phyloP scores from a whole-genome alignment of 2,888 invertebrate species.

The Amaurobius ferox region DNA sequence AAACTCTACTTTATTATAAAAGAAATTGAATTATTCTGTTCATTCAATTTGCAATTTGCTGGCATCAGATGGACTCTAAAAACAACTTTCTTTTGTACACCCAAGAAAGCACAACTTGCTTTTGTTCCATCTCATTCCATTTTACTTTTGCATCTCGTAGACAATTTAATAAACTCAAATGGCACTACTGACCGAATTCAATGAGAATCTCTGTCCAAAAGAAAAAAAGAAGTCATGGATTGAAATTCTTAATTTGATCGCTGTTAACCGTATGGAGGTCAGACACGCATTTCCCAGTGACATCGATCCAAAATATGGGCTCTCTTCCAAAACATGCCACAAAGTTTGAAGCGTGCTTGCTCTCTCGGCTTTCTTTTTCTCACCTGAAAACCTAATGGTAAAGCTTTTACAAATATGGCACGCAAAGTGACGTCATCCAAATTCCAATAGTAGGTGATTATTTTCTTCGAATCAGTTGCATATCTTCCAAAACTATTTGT shows the following conservation, averaged over 20 bases:
- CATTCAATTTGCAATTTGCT: neutral
- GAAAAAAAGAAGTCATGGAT: slow-evolving; percentile 26
- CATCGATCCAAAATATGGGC: slow-evolving; percentile 61
- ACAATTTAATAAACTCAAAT: slow-evolving; percentile 33
- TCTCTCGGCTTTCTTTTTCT: slow-evolving; percentile 45
- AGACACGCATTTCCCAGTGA: slow-evolving; percentile 42
- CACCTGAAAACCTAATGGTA: slow-evolving; percentile 59
- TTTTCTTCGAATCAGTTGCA: slow-evolving; percentile 49
- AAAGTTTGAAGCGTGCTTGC: slow-evolving; percentile 40
- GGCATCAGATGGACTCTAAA: neutral
- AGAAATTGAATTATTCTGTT: neutral
- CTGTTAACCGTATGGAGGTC: slow-evolving; percentile 41
- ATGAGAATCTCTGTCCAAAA: slow-evolving; percentile 25
- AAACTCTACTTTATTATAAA: too few relatives aligned
- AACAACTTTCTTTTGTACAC: too few relatives aligned
- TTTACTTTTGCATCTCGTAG: slow-evolving; percentile 16
- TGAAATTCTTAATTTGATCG: slow-evolving; percentile 48
- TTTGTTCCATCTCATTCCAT: neutral
- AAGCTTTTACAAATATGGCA: slow-evolving; percentile 28
- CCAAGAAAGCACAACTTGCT: neutral
- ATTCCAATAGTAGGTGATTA: slow-evolving; percentile 24
- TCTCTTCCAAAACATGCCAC: slow-evolving; percentile 66
- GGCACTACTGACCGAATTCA: slow-evolving; percentile 45
- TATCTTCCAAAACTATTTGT: slow-evolving; percentile 1
- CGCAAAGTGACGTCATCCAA: slow-evolving; percentile 49